Base-by-base conservation (phyloP, 2,888 invertebrate genomes). In the Ormyrus nitidulus region DNA sequence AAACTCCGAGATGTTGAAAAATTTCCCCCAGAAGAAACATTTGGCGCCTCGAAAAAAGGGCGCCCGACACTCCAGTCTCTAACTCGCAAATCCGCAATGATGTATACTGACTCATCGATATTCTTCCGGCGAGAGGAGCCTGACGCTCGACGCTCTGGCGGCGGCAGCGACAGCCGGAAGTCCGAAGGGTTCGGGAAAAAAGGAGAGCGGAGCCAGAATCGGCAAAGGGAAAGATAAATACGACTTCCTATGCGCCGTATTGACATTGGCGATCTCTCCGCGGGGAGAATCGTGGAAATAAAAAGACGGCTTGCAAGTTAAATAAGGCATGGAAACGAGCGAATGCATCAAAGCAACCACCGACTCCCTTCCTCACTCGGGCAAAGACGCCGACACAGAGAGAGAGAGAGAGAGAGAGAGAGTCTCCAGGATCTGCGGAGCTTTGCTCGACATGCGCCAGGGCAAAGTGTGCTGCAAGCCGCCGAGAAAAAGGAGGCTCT, bases 211-310 rank as follows among this genome's bases (percentile, higher is more conserved):
- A 34, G 61, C 58, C 72, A 72, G 51, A 73, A 64, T 70, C 54
- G 58, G 61, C 59, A 68, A 71, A 77, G 80, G 79, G 61, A 79
- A 83, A 84, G 84, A 84, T 83, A 84, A 84, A 84, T 83, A 84
- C 81, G 76, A 75, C 79, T 75, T 77, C 48, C 80, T 72, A 54
- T 58, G 64, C 53, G 56, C 65, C 58, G 19, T 76, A 81, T 80
- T 80, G 80, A 79, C 81, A 79, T 69, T 76, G 69, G 81, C 64
- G 64, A 78, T 65, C 68, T 64, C 70, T 62, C 59, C 66, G 8
- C 56, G 69, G 3, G 53, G 44, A 34, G 66, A 68, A 56, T 64
- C 46, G 53, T 11, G 72, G 11, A 65, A 53, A 68, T 77, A 61
- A 80, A 72, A 76, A 64, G 53, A 73, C 59, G 34, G 58, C 11